These are phyloP conservation scores for Anser brachyrhynchus DNA, from an alignment of 2,113 vertebrate species.

Conservation along the genomic window DNA sequence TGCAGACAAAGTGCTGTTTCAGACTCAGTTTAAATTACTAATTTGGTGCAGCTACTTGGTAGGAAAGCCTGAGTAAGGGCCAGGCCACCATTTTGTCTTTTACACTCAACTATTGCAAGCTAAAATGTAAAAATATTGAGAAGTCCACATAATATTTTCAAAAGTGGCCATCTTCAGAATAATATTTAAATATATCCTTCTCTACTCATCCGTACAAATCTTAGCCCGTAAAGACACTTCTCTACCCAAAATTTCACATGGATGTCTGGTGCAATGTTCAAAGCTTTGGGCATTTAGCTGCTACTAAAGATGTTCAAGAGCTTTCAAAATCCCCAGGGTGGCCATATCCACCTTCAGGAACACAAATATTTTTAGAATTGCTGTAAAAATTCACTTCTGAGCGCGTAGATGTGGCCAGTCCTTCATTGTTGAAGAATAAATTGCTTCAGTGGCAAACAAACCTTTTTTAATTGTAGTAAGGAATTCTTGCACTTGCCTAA, in stretches of 20 bases:
- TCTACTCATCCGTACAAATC: background rate
- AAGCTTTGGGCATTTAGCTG: background rate
- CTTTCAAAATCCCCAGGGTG: background rate
- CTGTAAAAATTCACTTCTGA: background rate
- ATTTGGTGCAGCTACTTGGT: conserved; percentile 56
- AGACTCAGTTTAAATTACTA: conserved; percentile 63
- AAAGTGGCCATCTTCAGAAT: background rate
- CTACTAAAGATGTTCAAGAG: background rate
- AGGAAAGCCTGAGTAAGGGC: background rate
- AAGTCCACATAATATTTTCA: background rate
- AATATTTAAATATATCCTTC: background rate
- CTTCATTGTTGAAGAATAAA: background rate
- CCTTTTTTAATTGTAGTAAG: background rate
- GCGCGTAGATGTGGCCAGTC: background rate
- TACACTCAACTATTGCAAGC: background rate
- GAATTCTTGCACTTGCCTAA: background rate
- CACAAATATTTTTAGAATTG: background rate
- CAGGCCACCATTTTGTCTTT: background rate
- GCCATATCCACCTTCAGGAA: background rate
- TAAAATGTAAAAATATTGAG: background rate
- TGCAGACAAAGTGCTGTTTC: conserved; percentile 66
- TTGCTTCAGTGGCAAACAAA: background rate
- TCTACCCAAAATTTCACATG: background rate
- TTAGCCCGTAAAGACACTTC: background rate
- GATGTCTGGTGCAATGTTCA: rapidly evolving